Conservation (phyloP, 2,113 vertebrate genomes). For the Petaurus breviceps region DNA sequence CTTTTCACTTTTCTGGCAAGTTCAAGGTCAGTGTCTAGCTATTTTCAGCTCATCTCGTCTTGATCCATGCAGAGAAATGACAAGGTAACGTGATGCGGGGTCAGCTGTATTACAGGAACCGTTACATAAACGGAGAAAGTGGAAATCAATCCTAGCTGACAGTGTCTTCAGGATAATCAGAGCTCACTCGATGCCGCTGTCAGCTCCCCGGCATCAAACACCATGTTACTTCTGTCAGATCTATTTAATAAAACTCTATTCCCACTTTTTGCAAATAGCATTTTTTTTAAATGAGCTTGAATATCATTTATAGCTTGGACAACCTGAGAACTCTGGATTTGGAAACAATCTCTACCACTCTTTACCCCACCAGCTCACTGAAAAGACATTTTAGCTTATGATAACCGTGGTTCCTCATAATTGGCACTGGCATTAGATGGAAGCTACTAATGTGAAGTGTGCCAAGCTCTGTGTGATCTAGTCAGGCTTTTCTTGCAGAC, state of each 20-base stretch:
- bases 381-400: neutral
- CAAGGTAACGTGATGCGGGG: conserved; percentile 94
- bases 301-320: conserved; percentile 72
- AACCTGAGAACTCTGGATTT: conserved; percentile 73
- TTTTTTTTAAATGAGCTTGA: conserved; percentile 60
- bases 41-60: conserved; percentile 96
- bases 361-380: neutral
- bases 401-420: conserved; percentile 39
- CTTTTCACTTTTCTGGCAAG: conserved; percentile 86
- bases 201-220: conserved; percentile 86
- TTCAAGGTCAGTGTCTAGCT: conserved; percentile 95
- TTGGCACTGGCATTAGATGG: conserved; percentile 51
- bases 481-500: neutral
- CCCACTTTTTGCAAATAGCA: conserved; percentile 87
- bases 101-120: conserved; percentile 96
- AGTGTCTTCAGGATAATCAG: conserved; percentile 97
- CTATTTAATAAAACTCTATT: conserved; percentile 85
- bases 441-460: conserved; percentile 10
- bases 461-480: neutral
- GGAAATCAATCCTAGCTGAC: conserved; percentile 97
- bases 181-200: conserved; percentile 91
- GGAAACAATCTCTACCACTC: conserved; percentile 43
- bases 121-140: conserved; percentile 90
- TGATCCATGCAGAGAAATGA: conserved; percentile 95
- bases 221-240: conserved; percentile 89